phyloP scores from a whole-genome alignment of 2,113 vertebrate genomes.

The Gopherus flavomarginatus region DNA sequence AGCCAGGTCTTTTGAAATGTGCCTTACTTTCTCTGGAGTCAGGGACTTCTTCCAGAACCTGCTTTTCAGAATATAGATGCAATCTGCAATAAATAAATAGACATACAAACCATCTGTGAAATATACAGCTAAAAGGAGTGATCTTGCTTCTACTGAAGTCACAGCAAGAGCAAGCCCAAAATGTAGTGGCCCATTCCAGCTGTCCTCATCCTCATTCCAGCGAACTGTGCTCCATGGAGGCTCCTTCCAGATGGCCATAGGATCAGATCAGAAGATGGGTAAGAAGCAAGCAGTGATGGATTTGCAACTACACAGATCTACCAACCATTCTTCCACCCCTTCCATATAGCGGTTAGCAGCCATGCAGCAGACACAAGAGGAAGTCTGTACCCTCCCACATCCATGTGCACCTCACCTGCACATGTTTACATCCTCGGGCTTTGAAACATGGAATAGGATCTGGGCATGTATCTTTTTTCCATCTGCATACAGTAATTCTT shows the following conservation, averaged over 20 bases:
- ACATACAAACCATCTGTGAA: not conserved
- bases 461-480: not conserved
- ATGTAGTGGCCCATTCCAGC: not conserved
- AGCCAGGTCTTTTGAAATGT: too few relatives aligned
- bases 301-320: conserved; percentile 40
- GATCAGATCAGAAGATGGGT: not conserved
- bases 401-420: not conserved
- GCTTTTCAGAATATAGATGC: not conserved
- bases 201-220: not conserved
- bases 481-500: not conserved
- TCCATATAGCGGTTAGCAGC: not conserved
- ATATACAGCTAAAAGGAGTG: not conserved
- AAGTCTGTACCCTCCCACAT: not conserved
- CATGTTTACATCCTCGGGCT: not conserved
- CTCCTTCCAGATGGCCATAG: not conserved
- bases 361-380: not conserved
- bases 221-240: not conserved
- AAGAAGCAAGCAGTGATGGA: conserved; percentile 2
- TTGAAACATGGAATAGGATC: not conserved
- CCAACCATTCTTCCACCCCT: conserved; percentile 26
- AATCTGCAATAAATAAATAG: not conserved
- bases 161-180: not conserved
- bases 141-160: not conserved
- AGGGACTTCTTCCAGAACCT: not conserved
- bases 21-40: not conserved